Percentiles rank a stretch among this genome's conserved stretches.
Evolutionary conservation across 2,113 vertebrate genomes (phyloP).

Genomic region (Prietella phreatophila): DNA sequence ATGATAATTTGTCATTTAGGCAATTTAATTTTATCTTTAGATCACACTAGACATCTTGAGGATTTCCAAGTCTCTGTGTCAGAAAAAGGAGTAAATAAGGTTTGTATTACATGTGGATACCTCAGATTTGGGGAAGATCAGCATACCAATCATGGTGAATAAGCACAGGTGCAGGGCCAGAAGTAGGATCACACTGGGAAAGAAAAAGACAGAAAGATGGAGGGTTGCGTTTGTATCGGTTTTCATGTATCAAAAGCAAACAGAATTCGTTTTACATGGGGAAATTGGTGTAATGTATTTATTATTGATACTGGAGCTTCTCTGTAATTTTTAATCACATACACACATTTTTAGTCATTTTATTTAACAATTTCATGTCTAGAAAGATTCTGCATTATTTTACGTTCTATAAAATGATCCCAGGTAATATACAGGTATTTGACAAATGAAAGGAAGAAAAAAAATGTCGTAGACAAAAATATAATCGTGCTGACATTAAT

Average conservation of each 20-base stretch:
- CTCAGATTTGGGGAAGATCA: conserved; percentile 86
- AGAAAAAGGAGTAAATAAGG: background rate
- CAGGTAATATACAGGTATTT: background rate
- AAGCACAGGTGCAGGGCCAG: conserved; percentile 85
- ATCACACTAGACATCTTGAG: background rate
- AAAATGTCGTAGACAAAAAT: too few species aligned
- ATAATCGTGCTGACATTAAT: too few species aligned
- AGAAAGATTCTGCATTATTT: background rate
- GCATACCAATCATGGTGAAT: conserved; percentile 93
- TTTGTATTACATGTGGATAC: conserved; percentile 63
- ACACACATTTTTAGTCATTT: background rate
- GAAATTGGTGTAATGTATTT: background rate
- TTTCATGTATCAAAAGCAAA: background rate
- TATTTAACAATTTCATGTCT: background rate
- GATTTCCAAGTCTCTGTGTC: background rate
- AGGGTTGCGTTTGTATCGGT: background rate
- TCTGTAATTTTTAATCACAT: background rate
- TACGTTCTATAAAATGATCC: background rate
- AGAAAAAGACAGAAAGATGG: conserved; percentile 17
- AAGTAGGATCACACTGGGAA: conserved; percentile 84
- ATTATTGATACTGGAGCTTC: background rate
- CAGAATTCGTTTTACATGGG: background rate
- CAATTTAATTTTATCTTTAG: background rate
- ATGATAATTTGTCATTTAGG: background rate
- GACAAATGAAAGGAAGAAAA: background rate